Evolutionary conservation across 2,797 vertebrate genomes (phyloP), one percentile per base, ranked within the genome.

Genomic region (Gallinago solitaria): DNA sequence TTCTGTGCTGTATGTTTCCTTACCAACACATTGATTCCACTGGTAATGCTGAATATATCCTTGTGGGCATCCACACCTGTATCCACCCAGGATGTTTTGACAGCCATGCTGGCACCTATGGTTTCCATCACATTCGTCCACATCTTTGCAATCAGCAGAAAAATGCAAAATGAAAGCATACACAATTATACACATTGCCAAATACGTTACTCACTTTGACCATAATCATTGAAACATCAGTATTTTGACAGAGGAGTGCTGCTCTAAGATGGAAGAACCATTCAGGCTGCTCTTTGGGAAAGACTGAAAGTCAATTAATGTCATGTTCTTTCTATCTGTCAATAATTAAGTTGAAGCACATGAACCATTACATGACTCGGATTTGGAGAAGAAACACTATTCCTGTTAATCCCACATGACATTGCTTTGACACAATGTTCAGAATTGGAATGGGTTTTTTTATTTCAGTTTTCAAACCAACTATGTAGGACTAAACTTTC

Each of bases 1-100:
- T 70, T 30, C 35, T 81, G 21, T 75, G 61, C 13, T 79, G 15
- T 56, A 53, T 83, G 20, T n/a, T 67, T 81, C 53, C 98, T 98
- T 97, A 99, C 98, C 98, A 24, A 98, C 98, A 96, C 98, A 99
- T 68, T 99, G 98, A 93, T 99, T 99, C 98, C 98, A 99, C 84
- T 98, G 98, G 96, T 98, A 98, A 87, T 99, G 98, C 73, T 99
- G 98, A 43, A 98, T 97, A 41, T 98, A 99, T 9, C 98, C 98
- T 33, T 98, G 98, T 14, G 98, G 98, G 59, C 98, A 99, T 67
- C 98, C 98, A 51, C 98, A 99, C 43, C 98, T 98, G 88, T 98
- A 99, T 37, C 98, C 98, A 16, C 98, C 98, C 48, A 98, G 90
- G 83, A 98, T 98, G 94, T 99, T 99, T 89, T 99, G 98, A 94